Conservation (phyloP, 2,797 vertebrate genomes). For the Gephyroberyx darwinii region DNA sequence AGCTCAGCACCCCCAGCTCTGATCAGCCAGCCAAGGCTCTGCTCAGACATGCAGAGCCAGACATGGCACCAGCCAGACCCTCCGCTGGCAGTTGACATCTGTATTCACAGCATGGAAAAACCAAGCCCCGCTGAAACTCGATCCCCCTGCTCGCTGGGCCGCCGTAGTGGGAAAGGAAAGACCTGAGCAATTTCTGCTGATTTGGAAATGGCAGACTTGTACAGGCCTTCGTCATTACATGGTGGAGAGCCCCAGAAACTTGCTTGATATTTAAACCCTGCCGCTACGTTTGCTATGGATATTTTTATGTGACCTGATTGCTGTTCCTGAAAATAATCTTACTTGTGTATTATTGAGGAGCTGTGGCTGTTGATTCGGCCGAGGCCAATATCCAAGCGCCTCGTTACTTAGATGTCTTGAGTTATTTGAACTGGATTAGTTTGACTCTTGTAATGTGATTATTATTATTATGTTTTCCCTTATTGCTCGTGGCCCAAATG, state of each 20-base stretch:
- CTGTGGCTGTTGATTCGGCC: slow-evolving; percentile 20
- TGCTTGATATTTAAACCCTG: slow-evolving; percentile 25
- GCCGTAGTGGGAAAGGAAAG: slow-evolving; percentile 39
- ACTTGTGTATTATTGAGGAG: slow-evolving; percentile 13
- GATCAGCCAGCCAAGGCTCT: slow-evolving; percentile 69
- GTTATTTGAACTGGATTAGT: not conserved
- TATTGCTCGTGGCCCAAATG: not conserved
- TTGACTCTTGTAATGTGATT: slow-evolving; percentile 26
- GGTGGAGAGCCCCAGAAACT: not conserved
- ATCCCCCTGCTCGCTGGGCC: slow-evolving; percentile 48
- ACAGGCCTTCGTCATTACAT: slow-evolving; percentile 30
- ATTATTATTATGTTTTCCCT: not conserved
- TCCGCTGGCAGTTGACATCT: slow-evolving; percentile 72
- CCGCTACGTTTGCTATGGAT: slow-evolving; percentile 1
- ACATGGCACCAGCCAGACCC: slow-evolving; percentile 63
- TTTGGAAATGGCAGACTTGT: slow-evolving; percentile 45
- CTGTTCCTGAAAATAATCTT: slow-evolving; percentile 28
- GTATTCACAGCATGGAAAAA: slow-evolving; percentile 71
- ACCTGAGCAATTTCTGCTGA: slow-evolving; percentile 58
- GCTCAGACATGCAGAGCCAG: slow-evolving; percentile 72
- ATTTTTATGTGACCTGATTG: slow-evolving; percentile 13
- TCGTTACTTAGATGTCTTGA: not conserved
- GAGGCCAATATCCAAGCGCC: slow-evolving; percentile 18
- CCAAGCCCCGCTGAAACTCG: slow-evolving; percentile 63
- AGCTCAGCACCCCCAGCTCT: slow-evolving; percentile 45